Conservation (phyloP, 1,140 invertebrate species). For the Zaprionus tsacasi region DNA sequence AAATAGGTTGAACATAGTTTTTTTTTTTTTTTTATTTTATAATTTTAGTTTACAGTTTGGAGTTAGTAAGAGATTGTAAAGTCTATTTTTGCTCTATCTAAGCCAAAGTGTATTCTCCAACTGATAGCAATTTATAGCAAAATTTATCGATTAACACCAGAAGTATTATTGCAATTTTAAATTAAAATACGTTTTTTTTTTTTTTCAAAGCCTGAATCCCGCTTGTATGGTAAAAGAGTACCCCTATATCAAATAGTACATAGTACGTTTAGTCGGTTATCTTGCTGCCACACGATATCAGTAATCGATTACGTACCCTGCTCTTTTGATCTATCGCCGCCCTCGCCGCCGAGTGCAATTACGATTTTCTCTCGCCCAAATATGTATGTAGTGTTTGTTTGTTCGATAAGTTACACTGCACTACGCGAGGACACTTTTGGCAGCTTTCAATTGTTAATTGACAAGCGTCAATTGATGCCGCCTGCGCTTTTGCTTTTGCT, state of each 20-base stretch:
- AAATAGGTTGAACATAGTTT: neutral
- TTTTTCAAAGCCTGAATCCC: no score
- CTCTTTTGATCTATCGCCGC: neutral
- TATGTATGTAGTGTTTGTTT: no score
- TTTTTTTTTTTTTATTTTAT: no score
- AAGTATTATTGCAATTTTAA: neutral
- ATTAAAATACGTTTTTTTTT: neutral
- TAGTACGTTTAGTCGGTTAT: neutral
- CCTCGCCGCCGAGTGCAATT: neutral
- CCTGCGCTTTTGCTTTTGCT: neutral
- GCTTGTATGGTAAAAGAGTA: neutral
- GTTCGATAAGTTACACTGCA: neutral
- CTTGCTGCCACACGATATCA: neutral
- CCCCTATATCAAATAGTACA: no score
- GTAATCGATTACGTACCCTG: neutral
- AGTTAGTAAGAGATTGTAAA: neutral
- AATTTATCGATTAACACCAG: no score
- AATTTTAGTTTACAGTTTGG: neutral
- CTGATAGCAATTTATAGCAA: neutral
- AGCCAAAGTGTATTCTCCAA: neutral
- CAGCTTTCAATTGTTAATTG: constrained; percentile 22
- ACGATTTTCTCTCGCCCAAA: neutral
- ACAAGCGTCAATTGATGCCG: constrained; percentile 19
- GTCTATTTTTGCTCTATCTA: neutral
- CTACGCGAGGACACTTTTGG: constrained; percentile 6